Evolutionary conservation across 2,888 invertebrate genomes (phyloP).

Genomic region (Conchocele bisecta): DNA sequence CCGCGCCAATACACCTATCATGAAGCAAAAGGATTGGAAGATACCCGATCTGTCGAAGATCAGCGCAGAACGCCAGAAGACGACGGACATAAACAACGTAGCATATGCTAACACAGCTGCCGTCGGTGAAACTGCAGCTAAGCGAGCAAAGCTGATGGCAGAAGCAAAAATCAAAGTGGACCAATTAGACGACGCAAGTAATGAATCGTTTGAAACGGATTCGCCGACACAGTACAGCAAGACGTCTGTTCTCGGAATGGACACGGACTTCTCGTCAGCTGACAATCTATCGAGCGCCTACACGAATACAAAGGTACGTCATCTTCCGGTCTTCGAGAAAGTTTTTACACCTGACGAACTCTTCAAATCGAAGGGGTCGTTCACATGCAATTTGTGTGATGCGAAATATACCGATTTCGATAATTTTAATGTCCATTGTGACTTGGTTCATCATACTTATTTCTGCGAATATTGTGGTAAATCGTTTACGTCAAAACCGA

Average conservation of each 20-base stretch:
- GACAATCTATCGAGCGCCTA: neutral
- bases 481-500: conserved; percentile 80
- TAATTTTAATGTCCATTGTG: conserved; percentile 76
- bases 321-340: conserved; percentile 53
- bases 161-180: neutral
- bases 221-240: conserved; percentile 15
- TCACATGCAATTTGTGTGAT: conserved; percentile 67
- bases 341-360: conserved; percentile 69
- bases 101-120: no score
- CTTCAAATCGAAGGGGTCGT: conserved; percentile 61
- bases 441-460: conserved; percentile 74
- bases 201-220: neutral
- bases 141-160: no score
- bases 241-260: conserved; percentile 37
- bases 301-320: neutral
- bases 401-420: conserved; percentile 69
- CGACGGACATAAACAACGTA: no score
- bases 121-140: no score
- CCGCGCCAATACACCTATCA: no score
- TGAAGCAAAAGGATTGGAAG: no score
- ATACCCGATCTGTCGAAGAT: no score
- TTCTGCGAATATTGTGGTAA: conserved; percentile 80
- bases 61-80: no score
- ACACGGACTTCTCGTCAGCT: conserved; percentile 19
- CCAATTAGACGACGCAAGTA: neutral